Conservation (phyloP, 2,888 invertebrate genomes). For the Plebejus melissa region DNA sequence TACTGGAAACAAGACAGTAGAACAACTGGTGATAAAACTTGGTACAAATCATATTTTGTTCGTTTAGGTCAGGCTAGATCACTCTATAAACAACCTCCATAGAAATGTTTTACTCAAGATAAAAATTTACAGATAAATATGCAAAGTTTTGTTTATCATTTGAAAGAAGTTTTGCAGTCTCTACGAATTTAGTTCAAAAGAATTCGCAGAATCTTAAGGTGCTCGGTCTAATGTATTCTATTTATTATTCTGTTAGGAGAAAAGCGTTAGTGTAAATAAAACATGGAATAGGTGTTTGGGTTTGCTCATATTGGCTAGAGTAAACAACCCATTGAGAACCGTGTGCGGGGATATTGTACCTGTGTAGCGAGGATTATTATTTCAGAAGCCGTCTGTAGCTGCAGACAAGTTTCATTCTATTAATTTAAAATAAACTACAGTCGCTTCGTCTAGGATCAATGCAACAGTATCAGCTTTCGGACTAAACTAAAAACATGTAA, state of each 20-base stretch:
- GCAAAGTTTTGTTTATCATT: neutral
- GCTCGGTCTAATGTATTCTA: slow-evolving; percentile 4
- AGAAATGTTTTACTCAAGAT: slow-evolving; percentile 4
- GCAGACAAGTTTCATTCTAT: neutral
- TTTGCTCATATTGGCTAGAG: slow-evolving; percentile 41
- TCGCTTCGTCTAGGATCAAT: neutral
- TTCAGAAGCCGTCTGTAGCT: neutral
- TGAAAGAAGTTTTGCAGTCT: neutral
- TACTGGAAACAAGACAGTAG: too few species aligned
- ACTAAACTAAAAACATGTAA: neutral
- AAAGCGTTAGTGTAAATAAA: slow-evolving; percentile 50
- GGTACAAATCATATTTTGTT: too few species aligned
- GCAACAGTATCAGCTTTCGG: too few species aligned
- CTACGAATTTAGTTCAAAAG: neutral
- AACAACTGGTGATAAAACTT: too few species aligned
- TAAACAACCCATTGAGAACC: slow-evolving; percentile 43
- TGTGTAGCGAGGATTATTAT: slow-evolving; percentile 30
- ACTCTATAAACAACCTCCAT: neutral
- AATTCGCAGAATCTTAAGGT: neutral
- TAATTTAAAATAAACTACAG: neutral
- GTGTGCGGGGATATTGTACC: slow-evolving; percentile 36
- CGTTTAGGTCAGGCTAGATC: neutral
- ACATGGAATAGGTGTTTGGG: slow-evolving; percentile 41
- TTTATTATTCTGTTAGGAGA: slow-evolving; percentile 30
- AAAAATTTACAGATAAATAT: neutral